Conservation (phyloP, 2,113 vertebrate genomes). For the Strigops habroptila region DNA sequence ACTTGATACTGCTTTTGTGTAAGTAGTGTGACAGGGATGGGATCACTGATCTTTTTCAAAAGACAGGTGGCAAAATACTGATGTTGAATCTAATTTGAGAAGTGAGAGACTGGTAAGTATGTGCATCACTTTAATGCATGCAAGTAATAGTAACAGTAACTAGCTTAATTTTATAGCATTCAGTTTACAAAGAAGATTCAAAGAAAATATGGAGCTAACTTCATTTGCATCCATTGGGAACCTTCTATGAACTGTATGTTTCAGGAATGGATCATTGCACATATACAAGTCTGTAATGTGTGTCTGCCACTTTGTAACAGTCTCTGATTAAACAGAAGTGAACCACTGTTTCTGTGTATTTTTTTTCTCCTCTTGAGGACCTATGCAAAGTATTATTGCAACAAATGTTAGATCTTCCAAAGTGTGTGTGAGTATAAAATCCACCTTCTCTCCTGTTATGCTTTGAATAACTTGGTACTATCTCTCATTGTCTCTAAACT, state of each 20-base stretch:
- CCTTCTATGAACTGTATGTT: background rate
- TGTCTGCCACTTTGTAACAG: background rate
- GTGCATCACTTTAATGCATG: constrained; percentile 52
- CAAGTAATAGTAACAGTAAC: constrained; percentile 7
- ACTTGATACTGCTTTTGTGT: background rate
- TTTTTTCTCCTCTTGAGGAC: background rate
- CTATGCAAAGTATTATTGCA: background rate
- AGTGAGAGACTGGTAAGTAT: constrained; percentile 54
- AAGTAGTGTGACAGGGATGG: background rate
- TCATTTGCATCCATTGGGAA: background rate
- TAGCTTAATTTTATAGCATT: constrained; percentile 47
- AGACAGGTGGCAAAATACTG: constrained; percentile 35
- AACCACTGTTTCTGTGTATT: background rate
- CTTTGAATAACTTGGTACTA: background rate
- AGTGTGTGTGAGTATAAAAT: background rate
- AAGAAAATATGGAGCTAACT: background rate
- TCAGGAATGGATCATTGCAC: background rate
- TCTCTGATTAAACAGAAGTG: constrained; percentile 46
- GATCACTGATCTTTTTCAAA: constrained; percentile 8
- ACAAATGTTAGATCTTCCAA: background rate
- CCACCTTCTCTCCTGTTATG: background rate
- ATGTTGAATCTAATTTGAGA: background rate
- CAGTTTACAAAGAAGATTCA: constrained; percentile 22
- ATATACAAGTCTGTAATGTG: background rate
- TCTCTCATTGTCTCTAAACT: background rate